A percentile compares a stretch with the other conserved stretches of the same genome.
Evolutionary conservation across 2,113 vertebrate species (phyloP).

Genomic region (Upupa epops): DNA sequence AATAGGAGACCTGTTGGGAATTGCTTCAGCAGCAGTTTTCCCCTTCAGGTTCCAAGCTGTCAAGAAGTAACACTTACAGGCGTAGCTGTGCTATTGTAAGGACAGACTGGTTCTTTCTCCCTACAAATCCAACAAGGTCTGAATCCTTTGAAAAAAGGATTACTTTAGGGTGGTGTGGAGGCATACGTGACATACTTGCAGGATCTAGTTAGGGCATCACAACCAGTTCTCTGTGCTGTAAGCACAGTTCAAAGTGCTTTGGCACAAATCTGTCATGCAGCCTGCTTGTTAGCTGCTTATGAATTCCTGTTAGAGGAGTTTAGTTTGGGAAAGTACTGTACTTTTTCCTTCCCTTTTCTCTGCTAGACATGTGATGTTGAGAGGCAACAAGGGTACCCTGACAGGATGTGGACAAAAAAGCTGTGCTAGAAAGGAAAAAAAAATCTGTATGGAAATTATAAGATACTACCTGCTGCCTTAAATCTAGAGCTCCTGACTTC

Average conservation of each 20-base stretch:
- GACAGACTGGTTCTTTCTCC: background rate
- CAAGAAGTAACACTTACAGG: background rate
- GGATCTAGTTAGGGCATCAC: background rate
- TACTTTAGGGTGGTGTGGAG: background rate
- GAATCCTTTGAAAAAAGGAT: background rate
- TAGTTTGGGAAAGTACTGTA: background rate
- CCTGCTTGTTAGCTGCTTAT: background rate
- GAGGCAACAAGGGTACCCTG: fast-evolving
- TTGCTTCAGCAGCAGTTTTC: background rate
- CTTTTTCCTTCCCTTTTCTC: background rate
- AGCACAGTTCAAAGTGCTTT: background rate
- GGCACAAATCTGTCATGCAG: background rate
- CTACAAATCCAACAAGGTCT: background rate
- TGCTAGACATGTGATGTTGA: background rate
- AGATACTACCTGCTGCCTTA: background rate
- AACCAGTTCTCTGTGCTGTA: background rate
- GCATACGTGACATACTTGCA: background rate
- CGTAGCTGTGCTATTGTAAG: background rate
- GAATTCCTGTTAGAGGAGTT: background rate
- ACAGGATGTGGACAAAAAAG: background rate
- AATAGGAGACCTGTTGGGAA: background rate
- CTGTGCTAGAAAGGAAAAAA: background rate
- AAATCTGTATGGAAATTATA: background rate
- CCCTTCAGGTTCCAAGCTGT: background rate
- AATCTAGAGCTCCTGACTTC: background rate